Base-by-base conservation (phyloP, 2,113 vertebrate genomes). In the Amphilophus citrinellus region DNA sequence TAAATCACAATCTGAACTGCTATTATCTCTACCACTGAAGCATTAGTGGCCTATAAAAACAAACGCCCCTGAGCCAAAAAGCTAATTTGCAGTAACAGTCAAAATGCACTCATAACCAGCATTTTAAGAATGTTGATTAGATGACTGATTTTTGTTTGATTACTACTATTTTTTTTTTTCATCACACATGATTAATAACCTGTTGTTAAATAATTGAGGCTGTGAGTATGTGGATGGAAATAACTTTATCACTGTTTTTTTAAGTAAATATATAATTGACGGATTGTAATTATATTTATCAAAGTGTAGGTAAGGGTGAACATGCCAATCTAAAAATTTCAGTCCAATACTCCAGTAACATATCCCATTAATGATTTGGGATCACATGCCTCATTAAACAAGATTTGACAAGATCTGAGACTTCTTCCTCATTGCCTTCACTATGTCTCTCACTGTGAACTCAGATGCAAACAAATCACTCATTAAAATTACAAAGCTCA, bases 341-440 rank as follows among this genome's bases (percentile, higher is more conserved):
- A 14, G 13, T 75, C 27, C 61, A 13, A 61, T 58, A 71, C 35
- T 47, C 63, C 73, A 75, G 61, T 39, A 58, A n/a, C 83, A 66
- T 82, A 85, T 77, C 61, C 82, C 83, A 88, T 92, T 92, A 87
- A 78, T 76, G 79, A 42, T 73, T 73, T 85, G 82, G 76, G 82
- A 82, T 22, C 39, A 61, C 61, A 78, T 18, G 62, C 63, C 65
- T 80, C 81, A 91, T 90, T 86, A 86, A 57, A 42, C 37, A 9
- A 84, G 84, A 83, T 63, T 88, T 78, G 81, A 87, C 10, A 39
- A 81, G 76, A 87, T 90, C 15, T 71, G 85, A 68, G 32, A 27
- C 63, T 61, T 17, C 79, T 22, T 1, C 8, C 61, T 37, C 15
- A 60, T 47, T 88, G 39, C 27, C 18, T 47, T 84, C 35, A 68